Percentiles rank a stretch among this genome's conserved stretches.
phyloP scores from a whole-genome alignment of 2,797 vertebrate genomes.

The Picus viridis region DNA sequence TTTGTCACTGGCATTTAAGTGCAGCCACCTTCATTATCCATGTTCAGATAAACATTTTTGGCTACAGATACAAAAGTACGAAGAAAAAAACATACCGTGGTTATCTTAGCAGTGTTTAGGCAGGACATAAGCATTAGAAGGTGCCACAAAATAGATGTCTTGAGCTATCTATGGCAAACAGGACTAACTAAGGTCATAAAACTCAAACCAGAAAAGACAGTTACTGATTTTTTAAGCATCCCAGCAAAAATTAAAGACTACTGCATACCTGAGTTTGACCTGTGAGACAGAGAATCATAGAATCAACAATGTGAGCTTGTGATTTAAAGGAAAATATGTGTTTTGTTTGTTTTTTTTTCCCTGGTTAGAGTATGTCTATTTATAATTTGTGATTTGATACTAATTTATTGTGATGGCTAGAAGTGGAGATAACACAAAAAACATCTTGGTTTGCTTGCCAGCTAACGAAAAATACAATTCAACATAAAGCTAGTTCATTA shows the following conservation, averaged over 20 bases:
- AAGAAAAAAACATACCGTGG: not conserved
- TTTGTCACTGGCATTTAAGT: not conserved
- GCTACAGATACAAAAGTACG: not conserved
- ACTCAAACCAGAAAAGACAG: not conserved
- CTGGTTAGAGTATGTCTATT: constrained; percentile 28
- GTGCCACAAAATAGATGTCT: not conserved
- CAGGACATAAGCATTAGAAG: not conserved
- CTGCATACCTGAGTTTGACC: not conserved
- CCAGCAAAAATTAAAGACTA: not conserved
- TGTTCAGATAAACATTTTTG: not conserved
- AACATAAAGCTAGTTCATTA: constrained; percentile 16
- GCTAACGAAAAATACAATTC: constrained; percentile 39
- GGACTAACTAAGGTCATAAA: not conserved
- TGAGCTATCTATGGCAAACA: not conserved
- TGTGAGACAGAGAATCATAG: not conserved
- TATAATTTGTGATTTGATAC: constrained; percentile 51
- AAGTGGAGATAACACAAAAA: constrained; percentile 3
- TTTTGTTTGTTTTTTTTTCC: not conserved
- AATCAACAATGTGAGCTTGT: not conserved
- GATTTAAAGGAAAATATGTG: constrained; percentile 13
- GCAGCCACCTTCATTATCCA: not conserved
- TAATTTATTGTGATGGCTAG: constrained; percentile 42
- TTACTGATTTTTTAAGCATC: not conserved
- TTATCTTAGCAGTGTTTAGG: not conserved
- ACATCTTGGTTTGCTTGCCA: not conserved